Base-by-base conservation (phyloP, 2,888 invertebrate genomes). In the Ecdyonurus torrentis region DNA sequence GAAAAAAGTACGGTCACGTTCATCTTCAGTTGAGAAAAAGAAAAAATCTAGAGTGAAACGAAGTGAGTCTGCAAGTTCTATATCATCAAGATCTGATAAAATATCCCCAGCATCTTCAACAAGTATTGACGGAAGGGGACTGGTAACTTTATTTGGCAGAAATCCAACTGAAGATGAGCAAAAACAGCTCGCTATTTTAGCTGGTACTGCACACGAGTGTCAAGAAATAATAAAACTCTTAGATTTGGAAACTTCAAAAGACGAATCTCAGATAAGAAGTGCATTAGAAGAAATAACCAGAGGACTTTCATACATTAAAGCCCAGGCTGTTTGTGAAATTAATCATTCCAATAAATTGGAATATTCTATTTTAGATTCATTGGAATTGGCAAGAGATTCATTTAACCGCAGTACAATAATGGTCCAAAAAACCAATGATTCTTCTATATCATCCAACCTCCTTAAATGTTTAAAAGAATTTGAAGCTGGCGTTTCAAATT, bases 21-120 rank as follows among this genome's bases (percentile, higher is more conserved):
- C 15, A 59, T 68, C 66, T 22, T 64, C 68, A 70, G 69, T 18
- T 18, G 71, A 68, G 70, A 70, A 70, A 67, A 69, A 70, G 69
- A 66, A 71, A 70, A 65, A 68, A 70, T 22, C 19, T 55, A 7
- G 22, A 18, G 22, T 22, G 15, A 55, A 22, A 55, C n/a, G 22
- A 22, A 55, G 55, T 22, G n/a, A 20, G 5, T 55, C 55, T 18
- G 7, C 55, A 10, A 5, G 20, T 22, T 55, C 55, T n/a, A 7
- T 55, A 7, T n/a, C 19, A 20, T 55, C 55, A 22, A n/a, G n/a
- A n/a, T 55, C 55, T 10, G 37, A 37, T 37, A 37, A 37, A 37
- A 37, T 10, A 10, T 37, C 37, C 15, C 37, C 37, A 10, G 5
- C 37, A 5, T 15, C 37, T 10, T 37, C 37, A 37, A 10, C 15